These are phyloP conservation scores for Holacanthella duospinosa DNA, from an alignment of 2,888 invertebrate genomes.

Conservation along the genomic window DNA sequence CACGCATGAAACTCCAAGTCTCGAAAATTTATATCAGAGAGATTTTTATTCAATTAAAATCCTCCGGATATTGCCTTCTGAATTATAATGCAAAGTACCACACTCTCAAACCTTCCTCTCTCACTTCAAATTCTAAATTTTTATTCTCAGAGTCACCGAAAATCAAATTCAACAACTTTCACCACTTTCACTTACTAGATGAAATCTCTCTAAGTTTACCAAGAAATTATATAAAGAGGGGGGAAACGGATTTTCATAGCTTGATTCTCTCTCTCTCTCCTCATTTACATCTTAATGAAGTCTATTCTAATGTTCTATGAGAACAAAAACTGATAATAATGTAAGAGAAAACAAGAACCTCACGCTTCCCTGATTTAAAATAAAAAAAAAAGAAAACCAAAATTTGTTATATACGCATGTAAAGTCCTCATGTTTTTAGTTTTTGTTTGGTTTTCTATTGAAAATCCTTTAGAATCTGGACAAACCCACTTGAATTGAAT, in stretches of 20 bases:
- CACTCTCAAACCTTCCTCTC: not conserved
- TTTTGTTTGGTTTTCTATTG: no score
- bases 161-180: no score
- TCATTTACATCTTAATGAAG: conserved; percentile 5
- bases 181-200: no score
- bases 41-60: not conserved
- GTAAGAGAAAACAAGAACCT: not conserved
- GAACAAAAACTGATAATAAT: no score
- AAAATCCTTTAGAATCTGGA: not conserved
- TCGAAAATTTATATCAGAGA: no score
- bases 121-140: not conserved
- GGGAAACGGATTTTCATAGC: no score
- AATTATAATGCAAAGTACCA: not conserved
- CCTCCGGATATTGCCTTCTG: not conserved
- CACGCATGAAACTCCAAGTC: no score
- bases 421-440: no score
- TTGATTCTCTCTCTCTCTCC: not conserved
- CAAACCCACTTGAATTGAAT: not conserved
- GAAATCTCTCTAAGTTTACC: no score
- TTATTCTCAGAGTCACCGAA: not conserved
- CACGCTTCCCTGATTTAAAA: not conserved
- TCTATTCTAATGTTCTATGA: not conserved
- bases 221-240: no score
- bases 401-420: no score
- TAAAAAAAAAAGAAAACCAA: not conserved